Evolutionary conservation across 2,113 vertebrate genomes (phyloP), one percentile per base, ranked within the genome.

Genomic region (Pyxicephalus adspersus): DNA sequence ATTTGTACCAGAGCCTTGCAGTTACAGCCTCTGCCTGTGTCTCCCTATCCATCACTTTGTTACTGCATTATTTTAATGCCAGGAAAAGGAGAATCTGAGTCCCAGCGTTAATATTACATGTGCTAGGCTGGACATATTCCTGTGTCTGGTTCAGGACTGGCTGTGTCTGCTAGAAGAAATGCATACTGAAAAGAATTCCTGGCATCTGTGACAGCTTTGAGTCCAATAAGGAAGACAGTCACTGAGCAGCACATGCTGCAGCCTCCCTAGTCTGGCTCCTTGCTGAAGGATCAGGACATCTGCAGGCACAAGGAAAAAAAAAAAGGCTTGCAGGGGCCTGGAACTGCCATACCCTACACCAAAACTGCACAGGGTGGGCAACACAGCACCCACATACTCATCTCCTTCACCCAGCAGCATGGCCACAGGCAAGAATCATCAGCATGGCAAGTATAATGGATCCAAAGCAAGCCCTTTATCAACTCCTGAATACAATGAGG

Each of bases 341-440:
- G 51, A 34, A 34, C 54, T 50, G 4, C 60, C 4, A 29, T 0
- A n/a, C 4, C 20, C 23, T 16, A 70, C 28, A 3, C 81, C 50
- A 31, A 13, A 55, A 22, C 11, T 9, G 50, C 64, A 26, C 34
- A 23, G 22, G 25, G 31, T 80, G 29, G 23, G 20, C 64, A 68
- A 28, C 51, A 28, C 23, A 31, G 63, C 66, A 65, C 54, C 23
- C 52, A 72, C 66, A 58, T 34, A 45, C 77, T 80, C 58, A 63
- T 54, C 54, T 64, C 28, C 34, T 57, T 58, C 67, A 77, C 51
- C 61, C 34, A 73, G 73, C 78, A 93, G 92, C 87, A 96, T 97
- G 95, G 95, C 92, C 83, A 92, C 96, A 77, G 91, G 94, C 85
- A 96, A 94, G 90, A 88, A 89, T 78, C 91, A 89, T 84, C 93